Percentiles rank a stretch among this genome's conserved stretches.
These are phyloP conservation scores for Cyprinodon brontotheroides DNA, from an alignment of 2,113 vertebrate genomes.

Conservation along the genomic window DNA sequence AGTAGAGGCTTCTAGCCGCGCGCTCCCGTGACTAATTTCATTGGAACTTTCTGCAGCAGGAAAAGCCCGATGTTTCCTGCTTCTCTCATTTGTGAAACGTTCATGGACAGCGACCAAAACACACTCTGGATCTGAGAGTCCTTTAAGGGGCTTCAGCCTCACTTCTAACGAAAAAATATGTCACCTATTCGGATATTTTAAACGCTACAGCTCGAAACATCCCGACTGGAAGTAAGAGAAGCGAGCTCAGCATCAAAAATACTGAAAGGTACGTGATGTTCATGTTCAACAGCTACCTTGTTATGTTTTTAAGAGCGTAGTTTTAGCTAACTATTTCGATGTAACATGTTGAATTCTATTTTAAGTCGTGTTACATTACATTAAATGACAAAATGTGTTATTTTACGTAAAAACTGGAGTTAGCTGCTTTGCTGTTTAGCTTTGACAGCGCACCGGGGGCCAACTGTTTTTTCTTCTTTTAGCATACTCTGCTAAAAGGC, in stretches of 20 bases:
- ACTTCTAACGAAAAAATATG: background rate
- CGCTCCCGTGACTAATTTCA: slow-evolving; percentile 81
- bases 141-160: background rate
- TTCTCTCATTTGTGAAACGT: slow-evolving; percentile 26
- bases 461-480: background rate
- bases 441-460: background rate
- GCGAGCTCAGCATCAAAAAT: slow-evolving; percentile 39
- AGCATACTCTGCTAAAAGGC: background rate
- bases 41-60: slow-evolving; percentile 67
- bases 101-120: background rate
- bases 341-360: background rate
- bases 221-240: slow-evolving; percentile 19
- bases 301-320: background rate
- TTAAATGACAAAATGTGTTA: background rate
- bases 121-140: background rate
- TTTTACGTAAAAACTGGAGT: background rate
- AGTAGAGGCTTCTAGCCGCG: background rate
- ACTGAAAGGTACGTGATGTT: slow-evolving; percentile 72
- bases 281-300: slow-evolving; percentile 23
- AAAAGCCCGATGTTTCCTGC: slow-evolving; percentile 69
- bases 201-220: slow-evolving; percentile 31
- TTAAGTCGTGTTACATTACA: background rate
- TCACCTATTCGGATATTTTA: background rate
- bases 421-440: background rate
- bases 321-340: background rate